A percentile compares a stretch with the other conserved stretches of the same genome.
Conservation (phyloP, 92 coral and sea anemone species). For the Pocillopora meandrina region DNA sequence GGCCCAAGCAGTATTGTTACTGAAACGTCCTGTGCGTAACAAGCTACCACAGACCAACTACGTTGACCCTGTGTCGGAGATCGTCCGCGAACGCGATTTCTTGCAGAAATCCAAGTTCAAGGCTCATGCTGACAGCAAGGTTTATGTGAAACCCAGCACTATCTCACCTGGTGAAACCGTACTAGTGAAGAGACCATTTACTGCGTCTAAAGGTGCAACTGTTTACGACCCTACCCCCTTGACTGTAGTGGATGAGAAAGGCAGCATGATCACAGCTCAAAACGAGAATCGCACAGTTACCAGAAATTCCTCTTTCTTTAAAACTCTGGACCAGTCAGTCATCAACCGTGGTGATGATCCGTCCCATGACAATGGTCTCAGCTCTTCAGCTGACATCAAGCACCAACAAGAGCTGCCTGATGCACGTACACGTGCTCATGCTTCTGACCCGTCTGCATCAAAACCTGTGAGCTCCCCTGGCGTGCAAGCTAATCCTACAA, state of each 20-base stretch:
- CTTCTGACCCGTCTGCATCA: too few species aligned
- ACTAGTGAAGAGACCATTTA: conserved; percentile 44
- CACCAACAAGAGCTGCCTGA: neutral
- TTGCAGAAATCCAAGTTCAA: conserved; percentile 47
- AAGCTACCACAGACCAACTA: conserved; percentile 53
- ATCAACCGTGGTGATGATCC: neutral
- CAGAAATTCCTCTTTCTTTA: conserved; percentile 55
- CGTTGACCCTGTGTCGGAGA: conserved; percentile 10
- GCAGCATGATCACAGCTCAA: conserved; percentile 63
- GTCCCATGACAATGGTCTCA: neutral
- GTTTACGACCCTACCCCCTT: too few species aligned
- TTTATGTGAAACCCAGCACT: conserved; percentile 27
- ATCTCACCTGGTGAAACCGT: conserved; percentile 37
- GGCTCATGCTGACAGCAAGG: conserved; percentile 41
- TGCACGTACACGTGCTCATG: too few species aligned
- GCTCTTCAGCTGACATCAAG: neutral
- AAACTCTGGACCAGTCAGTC: neutral
- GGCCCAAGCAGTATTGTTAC: conserved; percentile 35
- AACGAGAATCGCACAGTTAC: conserved; percentile 23
- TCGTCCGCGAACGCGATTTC: conserved; percentile 1
- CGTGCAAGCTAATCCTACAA: too few species aligned
- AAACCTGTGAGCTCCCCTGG: too few species aligned
- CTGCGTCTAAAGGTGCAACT: conserved; percentile 40
- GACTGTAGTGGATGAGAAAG: conserved; percentile 57
- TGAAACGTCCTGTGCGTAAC: conserved; percentile 61